phyloP scores from a whole-genome alignment of 2,888 invertebrate genomes.

The Pandemis cinnamomeana region DNA sequence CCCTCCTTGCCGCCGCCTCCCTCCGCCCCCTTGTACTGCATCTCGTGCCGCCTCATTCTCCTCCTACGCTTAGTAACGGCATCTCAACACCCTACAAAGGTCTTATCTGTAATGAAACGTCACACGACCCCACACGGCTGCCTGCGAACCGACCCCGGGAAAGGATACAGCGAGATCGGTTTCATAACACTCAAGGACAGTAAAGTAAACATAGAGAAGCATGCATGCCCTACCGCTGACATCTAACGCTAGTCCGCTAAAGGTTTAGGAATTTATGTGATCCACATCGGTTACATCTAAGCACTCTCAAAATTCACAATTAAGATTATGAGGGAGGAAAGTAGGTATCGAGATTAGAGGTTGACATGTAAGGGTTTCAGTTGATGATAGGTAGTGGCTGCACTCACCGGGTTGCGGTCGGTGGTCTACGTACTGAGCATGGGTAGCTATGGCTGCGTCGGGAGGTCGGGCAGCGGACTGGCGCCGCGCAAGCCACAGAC shows the following conservation, averaged over 20 bases:
- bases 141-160: slow-evolving; percentile 60
- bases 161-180: slow-evolving; percentile 65
- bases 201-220: slow-evolving; percentile 72
- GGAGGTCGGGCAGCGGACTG: slow-evolving; percentile 47
- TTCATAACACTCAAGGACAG: slow-evolving; percentile 69
- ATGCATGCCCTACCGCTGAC: slow-evolving; percentile 80
- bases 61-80: slow-evolving; percentile 78
- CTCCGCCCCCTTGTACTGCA: slow-evolving; percentile 73
- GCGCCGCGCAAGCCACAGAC: slow-evolving; percentile 21
- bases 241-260: slow-evolving; percentile 66
- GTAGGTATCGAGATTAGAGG: slow-evolving; percentile 52
- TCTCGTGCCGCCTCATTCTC: slow-evolving; percentile 75
- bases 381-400: slow-evolving; percentile 44
- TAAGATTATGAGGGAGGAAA: slow-evolving; percentile 52
- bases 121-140: slow-evolving; percentile 65
- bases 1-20: slow-evolving; percentile 69
- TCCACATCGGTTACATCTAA: slow-evolving; percentile 67
- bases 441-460: slow-evolving; percentile 38
- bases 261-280: slow-evolving; percentile 59
- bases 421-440: slow-evolving; percentile 61
- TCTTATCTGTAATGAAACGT: slow-evolving; percentile 76
- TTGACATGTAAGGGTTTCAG: slow-evolving; percentile 48
- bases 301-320: slow-evolving; percentile 65
- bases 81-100: slow-evolving; percentile 78
- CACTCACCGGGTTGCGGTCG: slow-evolving; percentile 69